These are phyloP conservation scores for Drosophila setifemur DNA, from an alignment of 1,140 invertebrate species.

Conservation along the genomic window DNA sequence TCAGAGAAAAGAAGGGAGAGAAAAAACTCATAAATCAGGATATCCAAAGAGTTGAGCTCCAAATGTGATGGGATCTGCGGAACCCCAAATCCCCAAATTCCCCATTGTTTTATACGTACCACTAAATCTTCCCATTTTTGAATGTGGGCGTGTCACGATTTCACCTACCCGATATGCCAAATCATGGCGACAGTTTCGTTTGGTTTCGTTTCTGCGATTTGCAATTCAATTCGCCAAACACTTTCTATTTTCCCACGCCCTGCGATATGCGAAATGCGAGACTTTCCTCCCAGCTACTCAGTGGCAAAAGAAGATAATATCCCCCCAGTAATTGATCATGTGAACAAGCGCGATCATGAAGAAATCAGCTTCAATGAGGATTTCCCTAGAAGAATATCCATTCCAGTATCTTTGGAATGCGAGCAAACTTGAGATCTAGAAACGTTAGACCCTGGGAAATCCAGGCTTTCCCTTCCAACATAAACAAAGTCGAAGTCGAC, in stretches of 20 bases:
- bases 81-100: background rate
- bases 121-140: background rate
- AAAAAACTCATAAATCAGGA: background rate
- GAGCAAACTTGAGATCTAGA: background rate
- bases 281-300: too few relatives aligned
- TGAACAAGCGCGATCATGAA: too few relatives aligned
- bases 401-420: slow-evolving; percentile 43
- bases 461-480: too few relatives aligned
- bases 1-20: background rate
- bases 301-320: too few relatives aligned
- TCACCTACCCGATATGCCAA: slow-evolving; percentile 10
- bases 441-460: too few relatives aligned
- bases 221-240: slow-evolving; percentile 44
- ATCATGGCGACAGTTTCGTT: slow-evolving; percentile 21
- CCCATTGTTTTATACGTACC: too few relatives aligned
- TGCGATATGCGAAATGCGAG: background rate
- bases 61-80: background rate
- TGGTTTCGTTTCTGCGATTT: slow-evolving; percentile 7
- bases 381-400: too few relatives aligned
- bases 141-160: slow-evolving; percentile 42
- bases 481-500: too few relatives aligned
- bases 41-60: background rate
- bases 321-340: background rate
- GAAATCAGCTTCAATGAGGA: too few relatives aligned
- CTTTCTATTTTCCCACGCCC: slow-evolving; percentile 74